phyloP scores from a whole-genome alignment of 1,140 invertebrate genomes.

The Ooceraea biroi region DNA sequence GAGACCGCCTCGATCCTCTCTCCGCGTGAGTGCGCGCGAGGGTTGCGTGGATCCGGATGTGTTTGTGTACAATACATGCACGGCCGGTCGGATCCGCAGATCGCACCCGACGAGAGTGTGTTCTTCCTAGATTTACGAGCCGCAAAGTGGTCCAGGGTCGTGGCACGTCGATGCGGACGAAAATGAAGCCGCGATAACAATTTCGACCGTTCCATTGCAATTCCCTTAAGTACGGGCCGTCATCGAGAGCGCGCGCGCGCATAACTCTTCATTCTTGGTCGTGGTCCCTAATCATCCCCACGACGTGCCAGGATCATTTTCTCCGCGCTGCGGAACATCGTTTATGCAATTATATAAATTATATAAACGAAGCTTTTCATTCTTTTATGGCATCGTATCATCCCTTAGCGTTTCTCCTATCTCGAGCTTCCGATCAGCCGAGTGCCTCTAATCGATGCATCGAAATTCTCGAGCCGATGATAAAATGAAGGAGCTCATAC shows the following conservation, averaged over 20 bases:
- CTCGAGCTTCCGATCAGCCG: too few relatives aligned
- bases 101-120: not conserved
- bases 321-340: too few relatives aligned
- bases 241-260: constrained; percentile 13
- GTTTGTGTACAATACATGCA: constrained; percentile 48
- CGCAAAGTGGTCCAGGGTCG: constrained; percentile 50
- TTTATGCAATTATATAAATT: too few relatives aligned
- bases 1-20: constrained; percentile 33
- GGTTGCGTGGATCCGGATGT: too few relatives aligned
- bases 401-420: too few relatives aligned
- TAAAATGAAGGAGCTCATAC: too few relatives aligned
- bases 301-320: too few relatives aligned
- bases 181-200: constrained; percentile 45
- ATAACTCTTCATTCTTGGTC: not conserved
- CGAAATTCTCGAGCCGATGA: too few relatives aligned
- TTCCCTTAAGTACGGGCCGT: not conserved
- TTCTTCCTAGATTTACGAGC: constrained; percentile 55
- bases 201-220: constrained; percentile 3
- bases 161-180: not conserved
- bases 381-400: too few relatives aligned
- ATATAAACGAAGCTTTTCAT: too few relatives aligned
- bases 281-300: too few relatives aligned
- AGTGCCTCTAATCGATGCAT: too few relatives aligned
- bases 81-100: constrained; percentile 16
- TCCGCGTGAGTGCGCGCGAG: not conserved